Conservation (phyloP, 2,113 vertebrate species). For the Colinus virginianus region DNA sequence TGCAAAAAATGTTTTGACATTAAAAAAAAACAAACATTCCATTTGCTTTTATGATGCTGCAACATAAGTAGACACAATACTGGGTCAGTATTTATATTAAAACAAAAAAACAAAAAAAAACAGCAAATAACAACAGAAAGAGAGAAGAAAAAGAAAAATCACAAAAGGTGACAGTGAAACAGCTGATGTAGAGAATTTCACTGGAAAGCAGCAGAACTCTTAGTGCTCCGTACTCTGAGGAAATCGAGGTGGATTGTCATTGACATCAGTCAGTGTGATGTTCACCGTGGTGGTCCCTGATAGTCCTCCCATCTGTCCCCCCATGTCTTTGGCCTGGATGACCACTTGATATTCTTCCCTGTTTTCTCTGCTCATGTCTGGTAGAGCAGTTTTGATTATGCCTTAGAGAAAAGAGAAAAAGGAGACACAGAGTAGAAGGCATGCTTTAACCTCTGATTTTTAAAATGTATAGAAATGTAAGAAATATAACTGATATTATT, state of each 20-base stretch:
- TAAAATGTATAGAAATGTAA: background rate
- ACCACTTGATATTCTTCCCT: conserved; percentile 97
- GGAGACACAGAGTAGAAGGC: background rate
- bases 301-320: conserved; percentile 96
- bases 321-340: conserved; percentile 99
- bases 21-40: background rate
- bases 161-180: background rate
- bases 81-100: background rate
- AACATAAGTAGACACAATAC: background rate
- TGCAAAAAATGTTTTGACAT: background rate
- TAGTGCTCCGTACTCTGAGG: conserved; percentile 87
- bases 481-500: background rate
- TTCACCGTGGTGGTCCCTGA: conserved; percentile 95
- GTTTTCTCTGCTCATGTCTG: conserved; percentile 97
- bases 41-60: background rate
- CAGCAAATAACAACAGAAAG: too few species aligned
- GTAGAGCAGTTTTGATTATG: conserved; percentile 93
- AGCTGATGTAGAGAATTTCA: background rate
- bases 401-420: conserved; percentile 76
- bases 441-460: background rate
- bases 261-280: conserved; percentile 93
- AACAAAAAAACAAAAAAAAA: background rate
- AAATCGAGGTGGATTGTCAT: conserved; percentile 96
- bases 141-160: background rate
- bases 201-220: background rate